Base-by-base conservation (phyloP, 2,888 invertebrate genomes). In the Nemurella pictetii region DNA sequence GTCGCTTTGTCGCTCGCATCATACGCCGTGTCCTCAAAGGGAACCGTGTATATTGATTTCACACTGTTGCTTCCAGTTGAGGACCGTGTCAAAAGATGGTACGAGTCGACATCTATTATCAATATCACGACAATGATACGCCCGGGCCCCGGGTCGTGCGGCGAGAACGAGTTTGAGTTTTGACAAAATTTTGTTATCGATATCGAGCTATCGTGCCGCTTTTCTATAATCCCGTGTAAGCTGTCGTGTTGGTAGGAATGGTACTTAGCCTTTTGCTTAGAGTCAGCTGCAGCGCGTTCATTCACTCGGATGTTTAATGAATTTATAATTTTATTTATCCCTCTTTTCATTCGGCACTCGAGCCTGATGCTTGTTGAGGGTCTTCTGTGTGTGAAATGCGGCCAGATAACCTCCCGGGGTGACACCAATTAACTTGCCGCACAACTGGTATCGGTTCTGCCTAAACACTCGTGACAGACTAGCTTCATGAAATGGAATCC, bases 11-110 rank as follows among this genome's bases (percentile, higher is more conserved):
- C 72, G 73, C 27, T n/a, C 27, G 82, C n/a, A 72, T 28, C 78
- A 78, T 5, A 30, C 20, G 78, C 75, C 4, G n/a, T 78, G 28
- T 27, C 25, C 26, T 82, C 82, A 81, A 81, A 81, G 55, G 81
- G 55, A 29, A 25, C 81, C 82, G 55, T 82, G 82, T 12, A 77
- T 74, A 85, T 85, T 82, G 82, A 85, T 85, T 85, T 85, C 85
- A 85, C 83, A 85, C 83, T 85, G 85, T 85, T 81, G 83, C 85
- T 85, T 82, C 78, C 85, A 83, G 32, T 85, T 73, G 84, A 84
- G 30, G 82, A 26, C 77, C 85, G 83, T 77, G 85, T 85, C 85
- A 85, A 85, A 85, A 85, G 85, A 83, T 72, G 82, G 28, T 78
- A 78, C 4, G 20, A 78, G 78, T 78, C 30, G 78, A 78, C 82